phyloP scores from a whole-genome alignment of 2,113 vertebrate species.

The Lathamus discolor region DNA sequence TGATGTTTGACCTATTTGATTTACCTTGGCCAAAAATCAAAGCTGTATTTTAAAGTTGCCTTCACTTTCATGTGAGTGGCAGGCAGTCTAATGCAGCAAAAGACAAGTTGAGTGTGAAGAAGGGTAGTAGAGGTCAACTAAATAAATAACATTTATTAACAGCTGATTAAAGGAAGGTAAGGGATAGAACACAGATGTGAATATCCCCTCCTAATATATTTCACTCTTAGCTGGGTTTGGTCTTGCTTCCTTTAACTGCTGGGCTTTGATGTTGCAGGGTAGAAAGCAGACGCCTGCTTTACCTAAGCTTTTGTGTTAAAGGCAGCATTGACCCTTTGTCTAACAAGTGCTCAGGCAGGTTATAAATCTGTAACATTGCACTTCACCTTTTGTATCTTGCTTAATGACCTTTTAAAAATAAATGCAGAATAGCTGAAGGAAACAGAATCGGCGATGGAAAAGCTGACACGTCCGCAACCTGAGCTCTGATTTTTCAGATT shows the following conservation, averaged over 20 bases:
- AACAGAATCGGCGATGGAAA: background rate
- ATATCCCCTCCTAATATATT: background rate
- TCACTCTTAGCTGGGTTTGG: background rate
- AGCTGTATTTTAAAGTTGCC: background rate
- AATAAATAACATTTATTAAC: background rate
- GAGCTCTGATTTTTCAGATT: constrained; percentile 32
- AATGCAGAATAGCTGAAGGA: constrained; percentile 14
- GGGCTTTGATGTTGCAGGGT: background rate
- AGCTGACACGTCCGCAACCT: constrained; percentile 48
- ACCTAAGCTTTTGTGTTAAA: background rate
- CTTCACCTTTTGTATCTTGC: constrained; percentile 41
- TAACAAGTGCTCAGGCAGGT: background rate
- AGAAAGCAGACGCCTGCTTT: background rate
- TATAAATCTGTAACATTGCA: constrained; percentile 49
- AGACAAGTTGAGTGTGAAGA: background rate
- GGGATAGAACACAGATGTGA: background rate
- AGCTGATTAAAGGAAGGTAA: background rate
- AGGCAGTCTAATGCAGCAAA: background rate
- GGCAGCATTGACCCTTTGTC: background rate
- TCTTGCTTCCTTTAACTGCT: background rate
- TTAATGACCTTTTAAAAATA: constrained; percentile 49
- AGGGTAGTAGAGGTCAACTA: background rate
- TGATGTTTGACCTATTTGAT: background rate
- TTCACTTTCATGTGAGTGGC: background rate
- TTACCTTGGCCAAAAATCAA: background rate